These are phyloP conservation scores for Rhombomys opimus DNA, from an alignment of 2,113 vertebrate genomes.

Conservation along the genomic window DNA sequence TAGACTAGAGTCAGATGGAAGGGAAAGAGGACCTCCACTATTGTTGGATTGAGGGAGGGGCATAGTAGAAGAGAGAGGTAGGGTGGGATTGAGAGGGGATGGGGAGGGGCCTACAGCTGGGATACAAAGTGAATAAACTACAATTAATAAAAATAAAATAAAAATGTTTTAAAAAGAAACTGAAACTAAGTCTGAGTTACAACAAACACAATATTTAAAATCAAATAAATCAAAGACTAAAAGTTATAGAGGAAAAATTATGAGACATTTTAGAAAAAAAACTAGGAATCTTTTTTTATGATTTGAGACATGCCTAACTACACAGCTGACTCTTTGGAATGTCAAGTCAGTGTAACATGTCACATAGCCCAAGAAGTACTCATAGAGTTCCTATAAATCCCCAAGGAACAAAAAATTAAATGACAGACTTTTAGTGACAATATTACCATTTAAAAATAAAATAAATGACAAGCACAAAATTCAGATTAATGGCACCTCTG, in stretches of 20 bases:
- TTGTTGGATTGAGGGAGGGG: no score
- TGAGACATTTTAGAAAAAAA: neutral
- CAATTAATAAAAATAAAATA: no score
- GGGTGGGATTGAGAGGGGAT: no score
- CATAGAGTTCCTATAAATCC: neutral
- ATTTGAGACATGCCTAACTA: neutral
- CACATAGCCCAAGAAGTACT: neutral
- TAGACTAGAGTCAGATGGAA: no score
- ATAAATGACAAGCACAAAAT: neutral
- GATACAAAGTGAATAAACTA: no score
- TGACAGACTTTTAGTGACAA: neutral
- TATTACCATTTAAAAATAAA: constrained; percentile 15
- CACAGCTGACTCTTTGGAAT: constrained; percentile 16
- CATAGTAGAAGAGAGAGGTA: no score
- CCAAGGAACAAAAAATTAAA: neutral
- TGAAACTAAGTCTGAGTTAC: neutral
- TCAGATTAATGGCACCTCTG: neutral
- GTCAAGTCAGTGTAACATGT: neutral
- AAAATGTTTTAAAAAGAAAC: neutral
- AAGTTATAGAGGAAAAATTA: neutral
- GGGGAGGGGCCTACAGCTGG: no score
- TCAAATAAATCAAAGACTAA: constrained; percentile 17
- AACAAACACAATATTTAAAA: neutral
- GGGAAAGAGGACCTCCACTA: no score
- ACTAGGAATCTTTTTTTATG: neutral